A percentile compares a stretch with the other conserved stretches of the same genome.
Evolutionary conservation across 2,888 invertebrate species (phyloP).

Genomic region (Chironomus tentans): DNA sequence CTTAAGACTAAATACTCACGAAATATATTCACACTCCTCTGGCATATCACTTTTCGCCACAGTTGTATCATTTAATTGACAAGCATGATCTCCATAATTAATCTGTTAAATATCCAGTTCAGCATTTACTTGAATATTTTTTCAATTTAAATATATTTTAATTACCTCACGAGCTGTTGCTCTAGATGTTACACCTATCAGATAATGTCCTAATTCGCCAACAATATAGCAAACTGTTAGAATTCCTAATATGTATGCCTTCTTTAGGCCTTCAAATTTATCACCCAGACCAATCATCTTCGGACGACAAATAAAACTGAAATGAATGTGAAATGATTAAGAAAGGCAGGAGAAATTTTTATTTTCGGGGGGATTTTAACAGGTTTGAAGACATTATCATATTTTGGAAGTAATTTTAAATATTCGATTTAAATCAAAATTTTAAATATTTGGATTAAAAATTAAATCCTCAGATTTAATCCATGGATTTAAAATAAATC

Average conservation of each 20-base stretch:
- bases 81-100: slow-evolving; percentile 78
- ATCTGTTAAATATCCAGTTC: slow-evolving; percentile 47
- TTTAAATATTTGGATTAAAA: no score
- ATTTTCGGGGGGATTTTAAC: not conserved
- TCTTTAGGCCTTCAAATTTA: slow-evolving; percentile 62
- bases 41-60: slow-evolving; percentile 46
- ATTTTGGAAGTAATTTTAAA: no score
- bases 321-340: no score
- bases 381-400: not conserved
- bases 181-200: slow-evolving; percentile 82
- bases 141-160: not conserved
- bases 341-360: no score
- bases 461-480: no score
- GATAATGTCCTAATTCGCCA: slow-evolving; percentile 79
- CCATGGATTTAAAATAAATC: no score
- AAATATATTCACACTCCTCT: slow-evolving; percentile 48
- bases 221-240: slow-evolving; percentile 76
- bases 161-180: slow-evolving; percentile 55
- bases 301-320: slow-evolving; percentile 28
- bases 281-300: slow-evolving; percentile 35
- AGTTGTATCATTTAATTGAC: slow-evolving; percentile 62
- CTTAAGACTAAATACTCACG: slow-evolving; percentile 41
- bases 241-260: slow-evolving; percentile 67
- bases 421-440: no score
- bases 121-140: not conserved